A percentile compares a stretch with the other conserved stretches of the same genome.
phyloP scores from a whole-genome alignment of 37 sponge, comb jelly and placozoan species.

The Hormiphora californensis region DNA sequence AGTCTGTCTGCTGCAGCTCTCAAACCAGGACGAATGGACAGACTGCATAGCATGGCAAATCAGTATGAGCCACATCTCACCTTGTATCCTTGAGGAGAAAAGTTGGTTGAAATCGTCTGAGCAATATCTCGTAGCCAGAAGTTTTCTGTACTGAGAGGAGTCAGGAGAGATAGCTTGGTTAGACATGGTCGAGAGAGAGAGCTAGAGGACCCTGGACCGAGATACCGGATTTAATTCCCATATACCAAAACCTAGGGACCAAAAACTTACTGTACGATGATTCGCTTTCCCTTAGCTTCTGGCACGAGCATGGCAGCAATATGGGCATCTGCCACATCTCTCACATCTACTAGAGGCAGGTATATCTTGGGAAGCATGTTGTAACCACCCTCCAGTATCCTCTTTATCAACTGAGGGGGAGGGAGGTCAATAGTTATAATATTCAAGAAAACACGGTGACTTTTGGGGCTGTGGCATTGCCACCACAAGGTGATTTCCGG shows the following conservation, averaged over 20 bases:
- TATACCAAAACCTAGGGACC: constrained; percentile 49
- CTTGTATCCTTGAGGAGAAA: constrained; percentile 72
- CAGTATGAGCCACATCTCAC: neutral
- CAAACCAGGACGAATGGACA: neutral
- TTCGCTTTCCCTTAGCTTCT: constrained; percentile 61
- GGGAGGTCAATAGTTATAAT: neutral
- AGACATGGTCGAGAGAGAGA: neutral
- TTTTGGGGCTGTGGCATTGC: too few species aligned
- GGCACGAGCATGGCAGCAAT: constrained; percentile 72
- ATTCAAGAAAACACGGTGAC: too few species aligned
- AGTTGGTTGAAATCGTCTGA: constrained; percentile 60
- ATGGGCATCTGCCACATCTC: constrained; percentile 82
- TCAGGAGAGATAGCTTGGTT: neutral
- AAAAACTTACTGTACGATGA: constrained; percentile 24
- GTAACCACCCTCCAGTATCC: constrained; percentile 58
- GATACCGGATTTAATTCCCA: constrained; percentile 6
- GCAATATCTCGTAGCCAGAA: constrained; percentile 60
- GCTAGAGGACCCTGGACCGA: too few species aligned
- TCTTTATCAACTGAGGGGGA: neutral
- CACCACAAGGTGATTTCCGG: neutral
- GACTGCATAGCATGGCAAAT: neutral
- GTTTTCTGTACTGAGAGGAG: neutral
- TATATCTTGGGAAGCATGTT: constrained; percentile 61
- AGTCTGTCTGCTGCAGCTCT: neutral
- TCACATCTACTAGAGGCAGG: constrained; percentile 67